phyloP scores from a whole-genome alignment of 2,113 vertebrate species.

The Sitta europaea region DNA sequence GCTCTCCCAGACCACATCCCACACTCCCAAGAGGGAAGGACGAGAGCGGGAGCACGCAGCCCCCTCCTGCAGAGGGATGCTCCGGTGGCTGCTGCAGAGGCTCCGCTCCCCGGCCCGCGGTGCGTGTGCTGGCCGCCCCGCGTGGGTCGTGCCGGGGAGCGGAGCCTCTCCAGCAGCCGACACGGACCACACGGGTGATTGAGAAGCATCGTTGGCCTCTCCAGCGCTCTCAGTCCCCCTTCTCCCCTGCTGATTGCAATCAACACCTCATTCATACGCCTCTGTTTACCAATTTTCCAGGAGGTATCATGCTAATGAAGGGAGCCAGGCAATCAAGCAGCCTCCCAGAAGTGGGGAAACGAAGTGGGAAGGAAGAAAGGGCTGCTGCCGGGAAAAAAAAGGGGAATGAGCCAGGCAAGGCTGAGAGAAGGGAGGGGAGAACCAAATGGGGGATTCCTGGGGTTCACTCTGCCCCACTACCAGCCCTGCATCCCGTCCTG shows the following conservation, averaged over 20 bases:
- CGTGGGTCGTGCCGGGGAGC: neutral
- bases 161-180: neutral
- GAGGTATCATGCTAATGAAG: slow-evolving; percentile 46
- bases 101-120: neutral
- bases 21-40: neutral
- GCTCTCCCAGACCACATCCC: neutral
- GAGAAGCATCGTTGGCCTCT: neutral
- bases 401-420: neutral
- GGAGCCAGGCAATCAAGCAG: slow-evolving; percentile 28
- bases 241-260: slow-evolving; percentile 68
- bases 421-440: neutral
- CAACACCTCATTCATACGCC: slow-evolving; percentile 60
- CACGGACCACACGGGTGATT: slow-evolving; percentile 4
- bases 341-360: slow-evolving; percentile 18
- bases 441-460: neutral
- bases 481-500: neutral
- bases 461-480: neutral
- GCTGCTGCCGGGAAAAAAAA: neutral
- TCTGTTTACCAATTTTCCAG: slow-evolving; percentile 49
- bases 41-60: rapidly evolving
- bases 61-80: neutral
- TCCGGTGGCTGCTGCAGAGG: neutral
- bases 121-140: rapidly evolving
- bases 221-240: neutral
- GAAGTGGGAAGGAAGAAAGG: neutral